A percentile compares a stretch with the other conserved stretches of the same genome.
Conservation (phyloP, 2,113 vertebrate species). For the Percopsis transmontana region DNA sequence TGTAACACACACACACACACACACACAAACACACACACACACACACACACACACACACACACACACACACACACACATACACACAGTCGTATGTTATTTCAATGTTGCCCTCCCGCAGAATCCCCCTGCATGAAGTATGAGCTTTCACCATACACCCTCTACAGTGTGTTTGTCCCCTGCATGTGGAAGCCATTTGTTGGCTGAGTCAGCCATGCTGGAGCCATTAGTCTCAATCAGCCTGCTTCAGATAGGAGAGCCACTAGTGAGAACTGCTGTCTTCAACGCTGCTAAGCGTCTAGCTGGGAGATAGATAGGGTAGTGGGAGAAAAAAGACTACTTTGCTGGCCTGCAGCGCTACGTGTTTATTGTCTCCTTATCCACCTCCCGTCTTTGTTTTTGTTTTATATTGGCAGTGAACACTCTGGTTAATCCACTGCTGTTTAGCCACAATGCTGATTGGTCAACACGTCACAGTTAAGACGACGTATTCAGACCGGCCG, state of each 20-base stretch:
- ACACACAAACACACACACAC: no score
- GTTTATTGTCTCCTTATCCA: no score
- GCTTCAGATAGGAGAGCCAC: conserved; percentile 50
- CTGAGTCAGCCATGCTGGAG: conserved; percentile 39
- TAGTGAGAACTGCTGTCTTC: conserved; percentile 31
- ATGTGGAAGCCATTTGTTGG: conserved; percentile 59
- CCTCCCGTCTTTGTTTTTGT: no score
- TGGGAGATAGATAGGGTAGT: conserved; percentile 14
- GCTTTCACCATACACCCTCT: not conserved
- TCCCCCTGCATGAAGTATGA: conserved; percentile 3
- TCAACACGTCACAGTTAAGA: no score
- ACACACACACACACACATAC: not conserved
- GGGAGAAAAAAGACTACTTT: conserved; percentile 19
- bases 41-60: conserved; percentile 18
- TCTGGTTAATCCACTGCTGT: no score
- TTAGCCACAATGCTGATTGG: no score
- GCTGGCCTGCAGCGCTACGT: conserved; percentile 2
- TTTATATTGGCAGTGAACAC: no score
- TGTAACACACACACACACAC: not conserved
- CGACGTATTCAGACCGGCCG: no score
- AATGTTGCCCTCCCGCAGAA: not conserved
- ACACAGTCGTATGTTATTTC: no score
- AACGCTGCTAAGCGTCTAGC: conserved; percentile 33
- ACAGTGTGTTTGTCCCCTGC: conserved; percentile 27
- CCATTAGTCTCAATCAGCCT: conserved; percentile 63